Evolutionary conservation across 2,113 vertebrate genomes (phyloP).

Genomic region (Xenus cinereus): DNA sequence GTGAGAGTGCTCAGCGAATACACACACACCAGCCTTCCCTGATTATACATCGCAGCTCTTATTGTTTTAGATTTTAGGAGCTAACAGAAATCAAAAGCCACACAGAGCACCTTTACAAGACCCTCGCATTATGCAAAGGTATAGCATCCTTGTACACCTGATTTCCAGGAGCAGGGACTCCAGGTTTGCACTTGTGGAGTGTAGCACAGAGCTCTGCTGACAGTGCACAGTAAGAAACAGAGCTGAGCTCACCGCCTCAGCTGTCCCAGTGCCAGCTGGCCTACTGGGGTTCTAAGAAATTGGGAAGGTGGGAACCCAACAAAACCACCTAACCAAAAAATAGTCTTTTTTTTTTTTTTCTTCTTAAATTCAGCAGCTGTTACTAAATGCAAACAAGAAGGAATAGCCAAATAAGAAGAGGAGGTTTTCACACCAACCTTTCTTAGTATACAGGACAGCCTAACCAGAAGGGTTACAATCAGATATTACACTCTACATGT

Average conservation of each 20-base stretch:
- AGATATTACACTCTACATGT: background rate
- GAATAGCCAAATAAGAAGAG: background rate
- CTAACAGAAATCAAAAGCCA: background rate
- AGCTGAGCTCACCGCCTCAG: background rate
- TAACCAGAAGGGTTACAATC: background rate
- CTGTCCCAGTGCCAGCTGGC: background rate
- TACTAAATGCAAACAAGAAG: background rate
- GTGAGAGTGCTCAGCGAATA: background rate
- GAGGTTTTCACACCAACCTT: background rate
- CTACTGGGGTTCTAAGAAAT: background rate
- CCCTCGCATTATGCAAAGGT: background rate
- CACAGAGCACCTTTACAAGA: background rate
- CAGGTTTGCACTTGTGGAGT: background rate
- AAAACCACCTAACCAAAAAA: background rate
- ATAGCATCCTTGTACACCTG: fast-evolving
- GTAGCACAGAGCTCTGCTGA: fast-evolving
- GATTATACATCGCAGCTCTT: background rate
- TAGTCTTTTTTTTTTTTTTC: background rate
- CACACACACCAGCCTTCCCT: background rate
- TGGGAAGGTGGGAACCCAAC: background rate
- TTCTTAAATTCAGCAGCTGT: background rate
- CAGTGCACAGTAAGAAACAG: fast-evolving
- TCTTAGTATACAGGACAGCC: background rate
- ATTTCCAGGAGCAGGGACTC: background rate
- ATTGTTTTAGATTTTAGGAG: background rate